These are phyloP conservation scores for Dendroctonus ponderosae DNA, from an alignment of 1,140 invertebrate species.

Conservation along the genomic window DNA sequence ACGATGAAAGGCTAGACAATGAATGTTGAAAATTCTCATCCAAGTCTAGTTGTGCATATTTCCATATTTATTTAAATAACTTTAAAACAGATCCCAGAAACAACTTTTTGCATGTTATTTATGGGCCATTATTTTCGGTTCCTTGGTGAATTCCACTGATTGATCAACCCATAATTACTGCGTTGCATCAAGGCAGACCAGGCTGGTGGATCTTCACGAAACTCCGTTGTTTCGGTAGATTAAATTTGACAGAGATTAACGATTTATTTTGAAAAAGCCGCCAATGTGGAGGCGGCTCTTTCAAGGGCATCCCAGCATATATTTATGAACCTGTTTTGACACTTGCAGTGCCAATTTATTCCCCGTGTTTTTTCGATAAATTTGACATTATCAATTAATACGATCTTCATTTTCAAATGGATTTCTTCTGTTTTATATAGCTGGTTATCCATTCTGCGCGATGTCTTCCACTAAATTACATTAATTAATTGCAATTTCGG, in stretches of 20 bases:
- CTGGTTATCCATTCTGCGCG: conserved; percentile 8
- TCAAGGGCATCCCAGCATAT: conserved; percentile 12
- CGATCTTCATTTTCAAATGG: conserved; percentile 9
- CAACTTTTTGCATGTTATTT: too few species aligned
- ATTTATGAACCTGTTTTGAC: conserved; percentile 28
- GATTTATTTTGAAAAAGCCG: conserved; percentile 24
- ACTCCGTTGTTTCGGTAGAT: not conserved
- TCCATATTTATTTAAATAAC: too few species aligned
- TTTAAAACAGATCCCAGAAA: too few species aligned
- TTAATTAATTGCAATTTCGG: conserved; percentile 4
- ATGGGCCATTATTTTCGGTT: too few species aligned
- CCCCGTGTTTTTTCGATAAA: conserved; percentile 22
- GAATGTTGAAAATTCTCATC: too few species aligned
- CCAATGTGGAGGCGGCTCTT: conserved; percentile 11
- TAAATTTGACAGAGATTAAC: conserved; percentile 27
- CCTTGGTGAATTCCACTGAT: too few species aligned
- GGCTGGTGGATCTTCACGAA: too few species aligned
- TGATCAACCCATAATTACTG: too few species aligned
- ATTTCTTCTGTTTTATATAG: conserved; percentile 9
- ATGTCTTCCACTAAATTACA: conserved; percentile 4
- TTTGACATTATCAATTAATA: conserved; percentile 24
- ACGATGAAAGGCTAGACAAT: too few species aligned
- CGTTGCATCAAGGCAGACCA: too few species aligned
- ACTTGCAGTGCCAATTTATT: conserved; percentile 26
- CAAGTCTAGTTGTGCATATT: too few species aligned